Base-by-base conservation (phyloP, 2,888 invertebrate species). In the Conistra vaccinii region DNA sequence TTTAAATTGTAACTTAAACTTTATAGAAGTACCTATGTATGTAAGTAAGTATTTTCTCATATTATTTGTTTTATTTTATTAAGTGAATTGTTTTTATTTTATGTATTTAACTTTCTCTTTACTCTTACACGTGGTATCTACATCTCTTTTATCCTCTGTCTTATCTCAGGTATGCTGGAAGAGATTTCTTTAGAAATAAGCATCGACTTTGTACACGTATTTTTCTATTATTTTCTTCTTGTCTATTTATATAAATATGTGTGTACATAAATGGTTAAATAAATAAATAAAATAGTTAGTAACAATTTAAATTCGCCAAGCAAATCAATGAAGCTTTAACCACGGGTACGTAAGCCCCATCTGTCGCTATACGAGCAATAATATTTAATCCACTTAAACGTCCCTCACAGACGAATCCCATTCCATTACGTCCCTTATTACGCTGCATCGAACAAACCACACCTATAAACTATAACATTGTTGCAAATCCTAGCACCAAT, bases 391-490 rank as follows among this genome's bases (percentile, higher is more conserved):
- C 93, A 95, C 93, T 96, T 92, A 92, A 91, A 90, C 85, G 83
- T 89, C 90, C 92, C 92, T 88, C 82, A 87, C 87, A 89, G 87
- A 89, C 90, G 88, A 91, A 94, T 93, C 90, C 93, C 94, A 95
- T 95, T 95, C 93, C 93, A 95, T 94, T 93, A 93, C 90, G 87
- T 87, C 90, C 91, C 91, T 92, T 91, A 91, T 90, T 91, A 91
- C 89, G 91, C 90, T 94, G 93, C 93, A 93, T 90, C 88, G 90
- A 89, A 90, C 91, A 88, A 88, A 88, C 90, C 90, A 87, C 91
- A 91, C 89, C 91, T 92, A 93, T 93, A 93, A 94, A 93, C 92
- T 92, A 89, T 91, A 91, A 95, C 95, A 95, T 92, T 92, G 95
- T 95, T 93, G 94, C 94, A 93, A 93, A 94, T 92, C 90, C 90